Evolutionary conservation across 2,113 vertebrate species (phyloP).

Genomic region (Mesitornis unicolor): DNA sequence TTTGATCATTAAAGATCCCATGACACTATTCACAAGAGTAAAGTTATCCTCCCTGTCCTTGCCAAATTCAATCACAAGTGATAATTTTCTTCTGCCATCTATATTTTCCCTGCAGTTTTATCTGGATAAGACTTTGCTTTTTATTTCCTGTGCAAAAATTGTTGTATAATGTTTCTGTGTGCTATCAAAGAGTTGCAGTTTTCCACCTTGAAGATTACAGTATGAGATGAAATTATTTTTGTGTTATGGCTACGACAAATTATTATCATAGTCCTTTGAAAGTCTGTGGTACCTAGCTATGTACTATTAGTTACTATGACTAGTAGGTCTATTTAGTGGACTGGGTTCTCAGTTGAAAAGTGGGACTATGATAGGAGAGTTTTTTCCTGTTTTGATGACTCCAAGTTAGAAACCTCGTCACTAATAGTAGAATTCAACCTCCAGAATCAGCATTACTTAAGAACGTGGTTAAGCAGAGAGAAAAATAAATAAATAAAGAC

Average conservation of each 20-base stretch:
- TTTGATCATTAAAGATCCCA: background rate
- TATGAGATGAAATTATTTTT: slow-evolving; percentile 3
- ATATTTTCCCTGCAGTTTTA: slow-evolving; percentile 13
- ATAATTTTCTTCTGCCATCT: slow-evolving; percentile 35
- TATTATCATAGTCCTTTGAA: background rate
- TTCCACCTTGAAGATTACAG: background rate
- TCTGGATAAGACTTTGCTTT: slow-evolving; percentile 19
- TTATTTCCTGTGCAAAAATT: slow-evolving; percentile 1
- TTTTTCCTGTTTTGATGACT: background rate
- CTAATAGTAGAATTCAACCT: background rate
- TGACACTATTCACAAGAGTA: background rate
- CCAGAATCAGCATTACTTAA: background rate
- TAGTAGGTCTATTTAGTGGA: background rate
- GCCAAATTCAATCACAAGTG: slow-evolving; percentile 2
- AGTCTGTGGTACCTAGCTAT: background rate
- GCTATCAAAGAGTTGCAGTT: background rate
- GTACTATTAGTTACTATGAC: too few species aligned
- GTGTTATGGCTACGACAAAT: background rate
- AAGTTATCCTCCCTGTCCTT: background rate
- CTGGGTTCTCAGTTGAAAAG: background rate
- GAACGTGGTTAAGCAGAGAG: background rate
- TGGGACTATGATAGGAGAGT: background rate
- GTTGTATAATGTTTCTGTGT: background rate
- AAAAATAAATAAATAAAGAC: background rate
- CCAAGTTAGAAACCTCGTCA: background rate